Conservation (phyloP, 2,888 invertebrate species). For the Teinopalpus imperialis region DNA sequence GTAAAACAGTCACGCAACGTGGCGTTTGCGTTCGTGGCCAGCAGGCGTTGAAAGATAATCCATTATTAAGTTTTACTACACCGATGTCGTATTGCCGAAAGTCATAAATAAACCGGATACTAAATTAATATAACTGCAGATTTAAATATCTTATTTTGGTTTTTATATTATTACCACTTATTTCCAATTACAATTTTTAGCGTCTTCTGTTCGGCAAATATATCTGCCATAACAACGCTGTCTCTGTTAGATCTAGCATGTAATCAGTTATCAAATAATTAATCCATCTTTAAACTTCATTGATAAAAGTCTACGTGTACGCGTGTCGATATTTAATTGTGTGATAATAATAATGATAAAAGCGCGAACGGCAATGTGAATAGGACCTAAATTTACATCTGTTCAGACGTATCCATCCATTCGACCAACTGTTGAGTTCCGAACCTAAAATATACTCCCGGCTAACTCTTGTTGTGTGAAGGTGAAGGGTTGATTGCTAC, state of each 20-base stretch:
- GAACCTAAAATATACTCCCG: slow-evolving; percentile 29
- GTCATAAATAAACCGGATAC: too few relatives aligned
- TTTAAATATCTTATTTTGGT: too few relatives aligned
- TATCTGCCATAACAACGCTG: too few relatives aligned
- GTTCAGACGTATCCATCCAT: slow-evolving; percentile 27
- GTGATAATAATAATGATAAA: neutral
- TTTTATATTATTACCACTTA: too few relatives aligned
- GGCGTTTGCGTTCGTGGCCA: slow-evolving; percentile 7
- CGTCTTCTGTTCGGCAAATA: too few relatives aligned
- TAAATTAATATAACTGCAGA: too few relatives aligned
- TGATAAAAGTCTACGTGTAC: neutral
- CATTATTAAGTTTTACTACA: slow-evolving; percentile 1
- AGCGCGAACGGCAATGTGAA: slow-evolving; percentile 14
- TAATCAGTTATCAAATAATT: too few relatives aligned
- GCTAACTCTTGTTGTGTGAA: slow-evolving; percentile 21
- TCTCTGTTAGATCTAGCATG: too few relatives aligned
- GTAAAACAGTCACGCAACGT: slow-evolving; percentile 23
- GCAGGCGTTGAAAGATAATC: slow-evolving; percentile 11
- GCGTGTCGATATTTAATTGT: too few relatives aligned
- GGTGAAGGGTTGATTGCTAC: slow-evolving; percentile 27
- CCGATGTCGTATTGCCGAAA: neutral
- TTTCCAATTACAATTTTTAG: too few relatives aligned
- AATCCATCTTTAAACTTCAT: too few relatives aligned
- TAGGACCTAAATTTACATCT: slow-evolving; percentile 25
- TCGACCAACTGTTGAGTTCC: slow-evolving; percentile 31